Evolutionary conservation across 2,888 invertebrate species (phyloP), one percentile per base, ranked within the genome.

Genomic region (Polyploca ridens): DNA sequence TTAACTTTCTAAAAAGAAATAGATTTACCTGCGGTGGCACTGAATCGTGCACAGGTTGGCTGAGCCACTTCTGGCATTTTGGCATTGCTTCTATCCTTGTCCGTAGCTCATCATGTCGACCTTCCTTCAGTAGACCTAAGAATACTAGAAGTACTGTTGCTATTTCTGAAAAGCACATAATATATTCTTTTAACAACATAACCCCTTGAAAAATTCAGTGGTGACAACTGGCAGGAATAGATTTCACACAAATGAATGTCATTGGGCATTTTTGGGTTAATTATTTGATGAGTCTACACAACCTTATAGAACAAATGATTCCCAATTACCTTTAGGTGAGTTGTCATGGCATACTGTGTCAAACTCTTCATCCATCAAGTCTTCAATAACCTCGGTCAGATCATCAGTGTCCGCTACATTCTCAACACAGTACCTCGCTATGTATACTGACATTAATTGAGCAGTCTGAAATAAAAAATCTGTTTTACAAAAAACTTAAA

Each of bases 351-450:
- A 96, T 6, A 96, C 91, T 38, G 96, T 96, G 67, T 96, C 95
- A 85, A 97, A 96, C 78, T 96, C 96, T 78, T 96, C 95, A 84
- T 97, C 96, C 95, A 97, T 95, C 38, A 96, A 89, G 73, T 96
- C 96, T 77, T 96, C 96, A 33, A 97, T 81, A 0, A 95, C 92
- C 76, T 96, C 96, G 58, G 95, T 93, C 5, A 96, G 91, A 70
- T 96, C 95, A 64, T 95, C 93, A 62, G 88, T 85, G 46, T 96
- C 95, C 5, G 95, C 91, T 68, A 95, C 93, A 78, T 96, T 95
- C 66, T 94, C 93, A 19, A 95, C 94, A 77, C 96, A 96, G 77
- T 95, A 96, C 69, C 95, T 91, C 35, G 95, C 94, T 66, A 96
- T 93, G 76, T 96, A 96, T 59, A 96, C 95, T 78, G 96, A 93